These are phyloP conservation scores for Diglossa brunneiventris DNA, from an alignment of 2,113 vertebrate species.

Conservation along the genomic window DNA sequence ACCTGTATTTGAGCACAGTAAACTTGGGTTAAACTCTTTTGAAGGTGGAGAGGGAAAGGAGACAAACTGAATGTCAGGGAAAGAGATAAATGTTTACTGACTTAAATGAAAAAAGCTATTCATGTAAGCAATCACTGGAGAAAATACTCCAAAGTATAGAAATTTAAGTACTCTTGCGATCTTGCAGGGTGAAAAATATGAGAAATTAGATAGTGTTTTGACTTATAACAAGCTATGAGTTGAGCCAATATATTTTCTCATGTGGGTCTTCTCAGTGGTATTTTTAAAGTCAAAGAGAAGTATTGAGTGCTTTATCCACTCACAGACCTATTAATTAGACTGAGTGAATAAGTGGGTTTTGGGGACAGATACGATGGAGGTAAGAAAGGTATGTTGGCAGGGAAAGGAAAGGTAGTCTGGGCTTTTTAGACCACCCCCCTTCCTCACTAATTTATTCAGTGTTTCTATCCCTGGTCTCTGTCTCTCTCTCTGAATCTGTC, in stretches of 20 bases:
- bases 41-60: neutral
- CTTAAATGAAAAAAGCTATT: neutral
- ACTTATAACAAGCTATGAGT: neutral
- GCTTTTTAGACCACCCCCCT: neutral
- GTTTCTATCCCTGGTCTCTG: neutral
- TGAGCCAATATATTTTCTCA: neutral
- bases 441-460: neutral
- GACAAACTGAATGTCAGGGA: neutral
- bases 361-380: accelerated
- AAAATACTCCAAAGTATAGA: neutral
- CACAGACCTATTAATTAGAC: neutral
- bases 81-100: neutral
- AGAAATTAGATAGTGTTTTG: neutral
- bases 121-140: neutral
- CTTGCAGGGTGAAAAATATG: neutral
- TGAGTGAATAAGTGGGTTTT: neutral
- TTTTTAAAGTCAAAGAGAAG: neutral
- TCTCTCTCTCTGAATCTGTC: neutral
- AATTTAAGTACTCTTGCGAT: neutral
- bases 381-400: neutral
- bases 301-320: neutral
- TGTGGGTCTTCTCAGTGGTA: neutral
- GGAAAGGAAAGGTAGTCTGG: neutral
- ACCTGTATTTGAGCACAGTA: neutral
- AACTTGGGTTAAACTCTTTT: neutral